A percentile compares a stretch with the other conserved stretches of the same genome.
Evolutionary conservation across 2,888 invertebrate genomes (phyloP).

Genomic region (Palloptera scutellata): DNA sequence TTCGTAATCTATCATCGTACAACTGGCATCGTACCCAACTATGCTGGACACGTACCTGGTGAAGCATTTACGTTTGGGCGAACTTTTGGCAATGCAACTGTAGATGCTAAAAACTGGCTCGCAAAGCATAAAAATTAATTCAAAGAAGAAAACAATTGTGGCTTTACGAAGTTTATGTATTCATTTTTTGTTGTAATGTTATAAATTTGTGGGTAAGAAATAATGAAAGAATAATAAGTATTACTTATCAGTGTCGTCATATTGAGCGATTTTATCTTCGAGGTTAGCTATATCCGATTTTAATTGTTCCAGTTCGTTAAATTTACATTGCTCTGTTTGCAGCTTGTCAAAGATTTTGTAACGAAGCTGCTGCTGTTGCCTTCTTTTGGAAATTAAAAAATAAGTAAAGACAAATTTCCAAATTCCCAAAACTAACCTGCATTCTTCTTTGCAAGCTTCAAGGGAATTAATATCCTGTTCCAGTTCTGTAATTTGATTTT

Average conservation of each 20-base stretch:
- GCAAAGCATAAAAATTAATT: slow-evolving; percentile 60
- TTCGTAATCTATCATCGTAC: slow-evolving; percentile 77
- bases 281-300: not conserved
- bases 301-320: not conserved
- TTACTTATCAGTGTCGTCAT: too few species aligned
- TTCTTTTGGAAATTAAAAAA: not conserved
- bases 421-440: slow-evolving; percentile 3
- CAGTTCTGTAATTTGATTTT: not conserved
- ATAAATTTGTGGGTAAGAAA: too few species aligned
- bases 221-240: too few species aligned
- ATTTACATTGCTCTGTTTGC: not conserved
- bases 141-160: not conserved
- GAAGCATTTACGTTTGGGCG: slow-evolving; percentile 76
- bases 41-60: slow-evolving; percentile 82
- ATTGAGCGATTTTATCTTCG: not conserved
- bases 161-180: not conserved
- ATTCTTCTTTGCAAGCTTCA: not conserved
- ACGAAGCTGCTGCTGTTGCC: too few species aligned
- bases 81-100: slow-evolving; percentile 77
- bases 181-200: not conserved
- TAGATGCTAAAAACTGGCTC: slow-evolving; percentile 78
- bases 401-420: not conserved
- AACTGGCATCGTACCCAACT: slow-evolving; percentile 78
- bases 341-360: too few species aligned
- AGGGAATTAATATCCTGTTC: not conserved